A percentile compares a stretch with the other conserved stretches of the same genome.
Conservation (phyloP, 2,888 invertebrate species). For the Drosophila mulleri region DNA sequence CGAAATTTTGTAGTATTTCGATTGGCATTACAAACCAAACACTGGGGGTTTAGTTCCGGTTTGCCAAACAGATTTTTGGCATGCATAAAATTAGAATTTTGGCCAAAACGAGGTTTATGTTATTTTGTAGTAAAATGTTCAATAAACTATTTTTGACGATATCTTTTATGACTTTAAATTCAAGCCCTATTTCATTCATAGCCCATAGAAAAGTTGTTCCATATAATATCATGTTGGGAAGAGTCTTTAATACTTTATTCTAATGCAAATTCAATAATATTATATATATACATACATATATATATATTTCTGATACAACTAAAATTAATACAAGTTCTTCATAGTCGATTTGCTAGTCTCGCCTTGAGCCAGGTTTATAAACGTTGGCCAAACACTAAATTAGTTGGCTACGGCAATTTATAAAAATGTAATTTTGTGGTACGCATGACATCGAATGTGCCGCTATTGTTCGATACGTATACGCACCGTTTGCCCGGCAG, state of each 20-base stretch:
- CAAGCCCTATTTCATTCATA: too few relatives aligned
- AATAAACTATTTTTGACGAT: too few relatives aligned
- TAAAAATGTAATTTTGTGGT: constrained; percentile 27
- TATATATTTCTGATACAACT: neutral
- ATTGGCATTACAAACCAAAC: neutral
- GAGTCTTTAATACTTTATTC: too few relatives aligned
- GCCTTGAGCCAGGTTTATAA: constrained; percentile 2
- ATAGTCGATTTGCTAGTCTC: neutral
- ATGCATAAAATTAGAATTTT: neutral
- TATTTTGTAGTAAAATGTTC: too few relatives aligned
- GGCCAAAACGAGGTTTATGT: too few relatives aligned
- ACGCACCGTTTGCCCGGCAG: constrained; percentile 41
- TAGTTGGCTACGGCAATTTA: constrained; percentile 35
- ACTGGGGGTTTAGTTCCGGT: neutral
- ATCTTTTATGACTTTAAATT: too few relatives aligned
- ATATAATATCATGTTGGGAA: too few relatives aligned
- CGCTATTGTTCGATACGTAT: constrained; percentile 45
- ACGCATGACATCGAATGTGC: constrained; percentile 17
- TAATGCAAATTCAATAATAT: too few relatives aligned
- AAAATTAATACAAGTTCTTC: neutral
- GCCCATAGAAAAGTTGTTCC: too few relatives aligned
- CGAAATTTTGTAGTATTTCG: neutral
- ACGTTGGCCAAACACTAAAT: constrained; percentile 13
- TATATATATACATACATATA: too few relatives aligned
- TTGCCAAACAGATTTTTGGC: neutral